Conservation (phyloP, 2,113 vertebrate species). For the Phalacrocorax pelagicus region DNA sequence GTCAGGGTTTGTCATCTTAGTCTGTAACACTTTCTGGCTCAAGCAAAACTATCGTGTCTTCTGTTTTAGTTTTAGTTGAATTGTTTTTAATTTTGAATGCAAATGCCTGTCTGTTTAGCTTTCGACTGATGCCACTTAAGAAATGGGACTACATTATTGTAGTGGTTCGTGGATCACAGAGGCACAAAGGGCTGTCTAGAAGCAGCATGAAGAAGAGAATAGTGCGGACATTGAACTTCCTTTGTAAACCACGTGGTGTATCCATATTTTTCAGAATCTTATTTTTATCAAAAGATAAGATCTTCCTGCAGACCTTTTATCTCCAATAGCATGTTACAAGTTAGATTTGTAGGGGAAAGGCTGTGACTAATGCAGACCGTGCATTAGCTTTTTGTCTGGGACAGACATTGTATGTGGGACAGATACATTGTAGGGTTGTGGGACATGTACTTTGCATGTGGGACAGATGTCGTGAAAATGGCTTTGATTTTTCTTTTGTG, state of each 20-base stretch:
- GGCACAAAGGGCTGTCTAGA: background rate
- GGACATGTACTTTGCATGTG: accelerated
- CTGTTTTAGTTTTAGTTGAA: background rate
- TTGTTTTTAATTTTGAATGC: background rate
- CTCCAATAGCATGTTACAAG: background rate
- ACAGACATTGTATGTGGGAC: background rate
- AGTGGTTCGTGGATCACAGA: background rate
- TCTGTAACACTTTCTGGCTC: background rate
- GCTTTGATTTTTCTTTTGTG: background rate
- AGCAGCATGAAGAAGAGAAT: background rate
- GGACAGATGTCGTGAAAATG: background rate
- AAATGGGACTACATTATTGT: background rate
- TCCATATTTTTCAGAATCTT: background rate
- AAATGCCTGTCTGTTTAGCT: background rate
- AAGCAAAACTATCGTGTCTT: background rate
- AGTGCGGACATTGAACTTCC: background rate
- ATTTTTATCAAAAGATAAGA: too few relatives aligned
- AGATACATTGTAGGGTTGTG: background rate
- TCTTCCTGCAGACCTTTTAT: background rate
- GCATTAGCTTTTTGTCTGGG: background rate
- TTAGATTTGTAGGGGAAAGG: background rate
- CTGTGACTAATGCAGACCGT: background rate
- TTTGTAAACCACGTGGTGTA: background rate
- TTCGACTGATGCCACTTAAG: background rate
- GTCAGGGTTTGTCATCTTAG: background rate